Conservation (phyloP, 2,888 invertebrate genomes). For the Agonopterix heracliana region DNA sequence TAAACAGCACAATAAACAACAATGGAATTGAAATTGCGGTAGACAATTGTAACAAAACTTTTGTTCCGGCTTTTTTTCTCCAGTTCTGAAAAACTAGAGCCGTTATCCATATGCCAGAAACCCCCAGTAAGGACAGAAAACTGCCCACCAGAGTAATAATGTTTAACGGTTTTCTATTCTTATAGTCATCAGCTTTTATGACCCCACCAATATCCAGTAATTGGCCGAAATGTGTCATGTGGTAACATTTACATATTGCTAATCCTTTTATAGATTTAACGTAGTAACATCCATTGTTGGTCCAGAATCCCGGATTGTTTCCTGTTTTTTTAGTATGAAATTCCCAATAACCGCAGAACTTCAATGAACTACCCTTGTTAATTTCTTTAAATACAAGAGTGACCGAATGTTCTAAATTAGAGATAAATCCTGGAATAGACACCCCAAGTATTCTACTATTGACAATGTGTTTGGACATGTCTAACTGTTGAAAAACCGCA, state of each 20-base stretch:
- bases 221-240: slow-evolving; percentile 78
- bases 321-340: slow-evolving; percentile 39
- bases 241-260: slow-evolving; percentile 69
- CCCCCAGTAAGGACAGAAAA: slow-evolving; percentile 74
- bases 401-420: slow-evolving; percentile 71
- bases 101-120: slow-evolving; percentile 76
- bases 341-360: slow-evolving; percentile 77
- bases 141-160: slow-evolving; percentile 77
- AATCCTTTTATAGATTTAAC: slow-evolving; percentile 34
- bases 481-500: slow-evolving; percentile 69
- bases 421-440: slow-evolving; percentile 74
- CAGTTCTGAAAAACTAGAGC: slow-evolving; percentile 76
- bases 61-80: slow-evolving; percentile 79
- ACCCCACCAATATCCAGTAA: slow-evolving; percentile 48
- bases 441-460: slow-evolving; percentile 76
- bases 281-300: slow-evolving; percentile 68
- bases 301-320: slow-evolving; percentile 67
- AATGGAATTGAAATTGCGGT: slow-evolving; percentile 78
- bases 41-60: slow-evolving; percentile 79
- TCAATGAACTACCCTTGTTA: slow-evolving; percentile 22
- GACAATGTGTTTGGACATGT: slow-evolving; percentile 31
- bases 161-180: slow-evolving; percentile 66
- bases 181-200: slow-evolving; percentile 17
- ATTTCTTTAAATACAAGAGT: slow-evolving; percentile 67
- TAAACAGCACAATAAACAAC: slow-evolving; percentile 56